phyloP scores from a whole-genome alignment of 2,888 invertebrate genomes.

The Chironomus tentans region DNA sequence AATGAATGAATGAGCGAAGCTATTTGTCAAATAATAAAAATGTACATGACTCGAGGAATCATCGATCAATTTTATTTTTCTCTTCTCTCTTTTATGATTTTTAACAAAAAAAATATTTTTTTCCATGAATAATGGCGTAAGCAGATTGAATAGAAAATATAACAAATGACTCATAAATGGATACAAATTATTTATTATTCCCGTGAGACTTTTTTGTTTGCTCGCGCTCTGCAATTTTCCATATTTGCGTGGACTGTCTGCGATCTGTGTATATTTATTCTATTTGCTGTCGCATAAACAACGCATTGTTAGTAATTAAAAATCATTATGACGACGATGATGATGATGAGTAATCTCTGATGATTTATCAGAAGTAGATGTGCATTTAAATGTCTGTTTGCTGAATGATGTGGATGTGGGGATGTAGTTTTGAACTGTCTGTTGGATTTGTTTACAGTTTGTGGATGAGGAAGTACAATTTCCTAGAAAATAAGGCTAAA shows the following conservation, averaged over 20 bases:
- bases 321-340: not conserved
- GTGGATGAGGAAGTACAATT: too few relatives aligned
- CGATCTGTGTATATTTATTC: too few relatives aligned
- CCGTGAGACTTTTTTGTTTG: conserved; percentile 1
- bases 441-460: too few relatives aligned
- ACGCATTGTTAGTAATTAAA: not conserved
- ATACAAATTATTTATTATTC: conserved; percentile 19
- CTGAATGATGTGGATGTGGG: too few relatives aligned
- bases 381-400: too few relatives aligned
- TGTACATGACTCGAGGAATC: not conserved
- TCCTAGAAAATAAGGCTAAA: too few relatives aligned
- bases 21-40: conserved; percentile 19
- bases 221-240: not conserved
- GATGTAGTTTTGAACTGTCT: too few relatives aligned
- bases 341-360: not conserved
- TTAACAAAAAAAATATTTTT: not conserved
- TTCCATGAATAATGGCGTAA: not conserved
- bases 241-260: not conserved
- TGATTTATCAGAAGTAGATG: too few relatives aligned
- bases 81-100: not conserved
- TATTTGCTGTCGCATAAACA: not conserved
- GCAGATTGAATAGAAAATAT: not conserved
- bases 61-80: not conserved
- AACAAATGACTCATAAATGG: conserved; percentile 13
- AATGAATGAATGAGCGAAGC: conserved; percentile 2